Evolutionary conservation across 2,113 vertebrate species (phyloP), one percentile per base, ranked within the genome.

Genomic region (Microcebus ravelobensis): DNA sequence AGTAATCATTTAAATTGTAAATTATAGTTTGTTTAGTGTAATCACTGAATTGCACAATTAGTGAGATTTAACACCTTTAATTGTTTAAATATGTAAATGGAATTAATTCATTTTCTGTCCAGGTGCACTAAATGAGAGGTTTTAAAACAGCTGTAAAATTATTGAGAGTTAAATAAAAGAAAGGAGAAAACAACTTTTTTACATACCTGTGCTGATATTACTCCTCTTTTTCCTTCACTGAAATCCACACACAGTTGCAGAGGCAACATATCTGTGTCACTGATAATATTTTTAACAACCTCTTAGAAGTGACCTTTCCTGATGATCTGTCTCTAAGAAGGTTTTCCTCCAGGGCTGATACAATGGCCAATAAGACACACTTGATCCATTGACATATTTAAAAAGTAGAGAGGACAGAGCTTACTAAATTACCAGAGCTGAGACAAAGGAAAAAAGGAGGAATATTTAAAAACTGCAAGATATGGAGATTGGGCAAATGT

Each of bases 1-100:
- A 80, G 15, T 70, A 80, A 76, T 91, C 57, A 67, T 65, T 89
- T 94, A 89, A 80, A 83, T 68, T 63, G 34, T 87, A 93, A 95
- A 87, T 79, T 92, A 91, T 67, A 29, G 3, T 86, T 87, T 76
- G 50, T 89, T 96, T 97, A 79, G 45, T 55, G 73, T 50, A 93
- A 84, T 91, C 25, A 31, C n/a, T 84, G 31, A 39, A 57, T 92
- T 90, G 11, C 25, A 95, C n/a, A 89, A 63, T 96, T 94, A 95
- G 59, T 84, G 42, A 95, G 87, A 95, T 57, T 93, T 74, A 91
- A 15, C 18, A 36, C 31, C 18, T 63, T 87, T 83, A 86, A 87
- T 84, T 95, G 71, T 80, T 90, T 48, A 95, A 91, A 91, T 91
- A 87, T 83, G 82, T 57, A 91, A 94, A 87, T 74, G 8, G 2